Conservation (phyloP, 1,140 invertebrate genomes). For the Eufriesea mexicana region DNA sequence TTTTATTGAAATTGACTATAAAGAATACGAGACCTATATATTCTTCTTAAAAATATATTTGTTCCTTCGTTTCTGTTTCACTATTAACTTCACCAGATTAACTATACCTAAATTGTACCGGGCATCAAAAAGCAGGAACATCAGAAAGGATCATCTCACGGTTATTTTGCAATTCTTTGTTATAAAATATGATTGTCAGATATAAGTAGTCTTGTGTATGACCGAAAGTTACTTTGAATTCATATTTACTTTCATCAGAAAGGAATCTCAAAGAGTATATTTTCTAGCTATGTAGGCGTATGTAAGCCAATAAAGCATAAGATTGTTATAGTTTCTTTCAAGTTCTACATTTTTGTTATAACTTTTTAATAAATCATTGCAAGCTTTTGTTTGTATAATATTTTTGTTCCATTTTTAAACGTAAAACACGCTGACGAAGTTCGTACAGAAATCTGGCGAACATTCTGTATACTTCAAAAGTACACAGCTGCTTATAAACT, state of each 20-base stretch:
- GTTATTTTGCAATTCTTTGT: no score
- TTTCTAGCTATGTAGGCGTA: background rate
- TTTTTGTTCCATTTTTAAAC: background rate
- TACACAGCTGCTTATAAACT: background rate
- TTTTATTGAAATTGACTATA: no score
- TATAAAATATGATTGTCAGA: no score
- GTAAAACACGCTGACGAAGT: background rate
- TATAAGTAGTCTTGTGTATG: background rate
- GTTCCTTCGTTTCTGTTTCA: no score
- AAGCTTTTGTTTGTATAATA: background rate
- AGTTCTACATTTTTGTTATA: background rate
- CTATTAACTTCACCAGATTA: no score
- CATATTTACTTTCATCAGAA: background rate
- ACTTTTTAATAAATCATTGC: background rate
- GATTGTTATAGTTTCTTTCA: background rate
- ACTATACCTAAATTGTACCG: no score
- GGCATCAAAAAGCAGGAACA: no score
- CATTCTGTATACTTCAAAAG: background rate
- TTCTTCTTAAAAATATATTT: no score
- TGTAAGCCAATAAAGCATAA: background rate
- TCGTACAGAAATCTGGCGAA: background rate
- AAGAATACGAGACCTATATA: no score
- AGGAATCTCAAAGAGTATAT: background rate
- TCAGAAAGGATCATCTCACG: no score
- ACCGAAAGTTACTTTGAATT: background rate